Evolutionary conservation across 2,888 invertebrate species (phyloP).

Genomic region (Lydus trimaculatus): DNA sequence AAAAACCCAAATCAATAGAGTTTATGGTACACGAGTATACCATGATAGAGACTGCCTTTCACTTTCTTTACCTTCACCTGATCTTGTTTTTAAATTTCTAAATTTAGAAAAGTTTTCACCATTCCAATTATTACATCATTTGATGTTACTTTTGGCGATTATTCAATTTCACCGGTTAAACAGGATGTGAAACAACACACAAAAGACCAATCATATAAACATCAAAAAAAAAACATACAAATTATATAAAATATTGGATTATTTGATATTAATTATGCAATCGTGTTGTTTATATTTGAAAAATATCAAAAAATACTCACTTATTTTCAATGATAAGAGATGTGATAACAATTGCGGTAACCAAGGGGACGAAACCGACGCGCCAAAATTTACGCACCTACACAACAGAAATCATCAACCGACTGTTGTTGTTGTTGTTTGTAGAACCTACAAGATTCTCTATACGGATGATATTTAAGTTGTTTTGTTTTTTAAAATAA

Average conservation of each 20-base stretch:
- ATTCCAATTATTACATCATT: slow-evolving; percentile 1
- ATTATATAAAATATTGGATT: not conserved
- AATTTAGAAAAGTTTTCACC: slow-evolving; percentile 5
- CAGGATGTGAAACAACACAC: slow-evolving; percentile 1
- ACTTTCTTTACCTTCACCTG: slow-evolving; percentile 10
- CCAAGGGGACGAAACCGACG: not conserved
- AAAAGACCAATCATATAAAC: not conserved
- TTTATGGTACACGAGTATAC: not conserved
- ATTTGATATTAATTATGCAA: too few relatives aligned
- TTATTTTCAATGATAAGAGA: not conserved
- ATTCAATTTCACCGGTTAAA: not conserved
- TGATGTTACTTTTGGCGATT: not conserved
- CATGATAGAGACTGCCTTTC: not conserved
- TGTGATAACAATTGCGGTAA: not conserved
- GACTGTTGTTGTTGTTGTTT: not conserved
- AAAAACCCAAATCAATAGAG: not conserved
- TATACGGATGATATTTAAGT: not conserved
- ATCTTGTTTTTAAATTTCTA: not conserved
- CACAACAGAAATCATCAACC: not conserved
- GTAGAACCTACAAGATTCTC: not conserved
- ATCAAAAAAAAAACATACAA: not conserved
- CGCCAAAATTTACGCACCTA: not conserved
- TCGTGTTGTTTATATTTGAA: not conserved
- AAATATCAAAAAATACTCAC: not conserved
- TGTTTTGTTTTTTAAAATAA: not conserved